These are phyloP conservation scores for Tipula unca DNA, from an alignment of 2,888 invertebrate species.

Conservation along the genomic window DNA sequence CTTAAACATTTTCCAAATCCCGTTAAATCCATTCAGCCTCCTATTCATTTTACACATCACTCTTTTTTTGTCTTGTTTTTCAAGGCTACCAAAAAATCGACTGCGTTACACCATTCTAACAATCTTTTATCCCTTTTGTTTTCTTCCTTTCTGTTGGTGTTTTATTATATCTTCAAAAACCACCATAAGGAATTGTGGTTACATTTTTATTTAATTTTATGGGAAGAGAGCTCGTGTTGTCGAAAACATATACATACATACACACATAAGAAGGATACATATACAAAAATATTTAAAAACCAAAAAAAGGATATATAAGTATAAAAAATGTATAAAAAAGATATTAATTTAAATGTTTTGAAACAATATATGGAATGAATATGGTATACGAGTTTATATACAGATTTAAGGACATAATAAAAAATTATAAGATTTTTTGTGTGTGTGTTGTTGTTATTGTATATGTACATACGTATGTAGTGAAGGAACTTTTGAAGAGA, in stretches of 20 bases:
- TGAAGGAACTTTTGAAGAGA: not conserved
- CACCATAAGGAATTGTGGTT: not conserved
- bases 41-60: not conserved
- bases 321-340: constrained; percentile 4
- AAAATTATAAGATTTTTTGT: not conserved
- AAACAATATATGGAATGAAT: not conserved
- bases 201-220: not conserved
- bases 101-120: not conserved
- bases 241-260: not conserved
- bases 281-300: not conserved
- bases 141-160: not conserved
- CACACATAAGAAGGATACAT: not conserved
- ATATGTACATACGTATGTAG: no score
- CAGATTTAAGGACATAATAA: constrained; percentile 4
- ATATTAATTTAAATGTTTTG: constrained; percentile 8
- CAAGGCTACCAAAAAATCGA: not conserved
- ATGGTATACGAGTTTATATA: not conserved
- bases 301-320: not conserved
- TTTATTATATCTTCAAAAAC: not conserved
- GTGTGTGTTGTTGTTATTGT: not conserved
- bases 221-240: not conserved
- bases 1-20: not conserved
- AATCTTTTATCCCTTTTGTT: not conserved
- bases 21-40: not conserved
- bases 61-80: not conserved